phyloP scores from a whole-genome alignment of 2,797 vertebrate species.

The Pipistrellus kuhlii region DNA sequence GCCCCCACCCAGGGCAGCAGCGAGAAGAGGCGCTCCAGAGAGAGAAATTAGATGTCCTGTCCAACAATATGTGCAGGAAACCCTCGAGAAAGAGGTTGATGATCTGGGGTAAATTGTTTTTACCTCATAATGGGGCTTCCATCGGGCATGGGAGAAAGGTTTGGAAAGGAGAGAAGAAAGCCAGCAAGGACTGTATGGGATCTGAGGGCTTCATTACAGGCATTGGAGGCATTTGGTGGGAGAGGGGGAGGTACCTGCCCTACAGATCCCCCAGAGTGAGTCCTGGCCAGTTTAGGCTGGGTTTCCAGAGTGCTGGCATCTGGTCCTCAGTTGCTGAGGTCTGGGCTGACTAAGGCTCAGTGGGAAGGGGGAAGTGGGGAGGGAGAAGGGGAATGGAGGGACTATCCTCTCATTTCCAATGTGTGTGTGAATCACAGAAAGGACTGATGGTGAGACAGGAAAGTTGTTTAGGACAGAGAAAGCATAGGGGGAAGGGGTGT shows the following conservation, averaged over 20 bases:
- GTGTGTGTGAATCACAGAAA: not conserved
- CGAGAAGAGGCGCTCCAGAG: not conserved
- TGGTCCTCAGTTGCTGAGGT: not conserved
- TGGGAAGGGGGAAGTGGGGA: too few species aligned
- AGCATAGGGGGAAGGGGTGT: too few species aligned
- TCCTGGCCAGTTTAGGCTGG: not conserved
- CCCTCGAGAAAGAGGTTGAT: not conserved
- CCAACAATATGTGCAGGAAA: not conserved
- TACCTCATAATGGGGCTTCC: not conserved
- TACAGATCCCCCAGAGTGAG: not conserved
- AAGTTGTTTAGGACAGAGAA: not conserved
- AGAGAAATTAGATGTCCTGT: not conserved
- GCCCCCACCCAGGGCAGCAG: not conserved
- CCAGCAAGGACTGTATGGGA: not conserved
- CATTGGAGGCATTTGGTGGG: not conserved
- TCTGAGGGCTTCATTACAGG: not conserved
- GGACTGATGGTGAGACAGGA: not conserved
- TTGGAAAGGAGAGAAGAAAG: not conserved
- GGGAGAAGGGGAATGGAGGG: not conserved
- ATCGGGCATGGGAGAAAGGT: not conserved
- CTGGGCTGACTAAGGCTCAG: not conserved
- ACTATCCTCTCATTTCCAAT: not conserved
- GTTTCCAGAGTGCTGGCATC: not conserved
- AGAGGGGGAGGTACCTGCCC: fast-evolving
- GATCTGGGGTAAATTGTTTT: not conserved